Evolutionary conservation across 1,140 invertebrate genomes (phyloP), one percentile per base, ranked within the genome.

Genomic region (Cydia amplana): DNA sequence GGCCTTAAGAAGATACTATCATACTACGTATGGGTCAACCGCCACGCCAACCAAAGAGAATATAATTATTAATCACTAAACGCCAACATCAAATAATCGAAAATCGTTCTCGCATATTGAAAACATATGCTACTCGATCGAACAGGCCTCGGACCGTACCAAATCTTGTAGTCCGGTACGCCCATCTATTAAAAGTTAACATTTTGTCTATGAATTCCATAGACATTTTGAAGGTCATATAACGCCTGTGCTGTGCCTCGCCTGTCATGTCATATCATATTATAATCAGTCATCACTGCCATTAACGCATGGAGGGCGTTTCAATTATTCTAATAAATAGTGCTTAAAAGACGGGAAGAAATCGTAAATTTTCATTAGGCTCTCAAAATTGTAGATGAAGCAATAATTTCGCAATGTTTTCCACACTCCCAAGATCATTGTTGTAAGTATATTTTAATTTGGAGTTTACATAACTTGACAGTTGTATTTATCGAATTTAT

Each of bases 381-480:
- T 83, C 51, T 65, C 80, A 70, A 75, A 79, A 80, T 80, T 76
- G 84, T 88, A 87, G 79, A 88, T 88, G 86, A 88, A 83, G 90
- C 82, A 85, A 84, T 87, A 83, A 85, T 85, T 86, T 85, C 87
- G 76, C 89, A 87, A 93, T 93, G 91, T 93, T 93, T 90, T 90
- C 90, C 75, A 85, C 81, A 73, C 82, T 91, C 73, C 88, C 91
- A 74, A 88, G 88, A 78, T 89, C 90, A 28, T 83, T 93, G 80
- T 81, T 91, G 91, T 93, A 79, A 93, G 91, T 91, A 88, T 86
- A 81, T 88, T 91, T 91, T 90, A 91, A 91, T 91, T 91, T 77
- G 83, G 84, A 89, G 87, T 93, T 93, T 93, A 93, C 88, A 91
- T 93, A 93, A 93, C 90, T 80, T 89, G 88, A 90, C 87, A 91